Evolutionary conservation across 2,888 invertebrate genomes (phyloP), one percentile per base, ranked within the genome.

Genomic region (Serripes groenlandicus): DNA sequence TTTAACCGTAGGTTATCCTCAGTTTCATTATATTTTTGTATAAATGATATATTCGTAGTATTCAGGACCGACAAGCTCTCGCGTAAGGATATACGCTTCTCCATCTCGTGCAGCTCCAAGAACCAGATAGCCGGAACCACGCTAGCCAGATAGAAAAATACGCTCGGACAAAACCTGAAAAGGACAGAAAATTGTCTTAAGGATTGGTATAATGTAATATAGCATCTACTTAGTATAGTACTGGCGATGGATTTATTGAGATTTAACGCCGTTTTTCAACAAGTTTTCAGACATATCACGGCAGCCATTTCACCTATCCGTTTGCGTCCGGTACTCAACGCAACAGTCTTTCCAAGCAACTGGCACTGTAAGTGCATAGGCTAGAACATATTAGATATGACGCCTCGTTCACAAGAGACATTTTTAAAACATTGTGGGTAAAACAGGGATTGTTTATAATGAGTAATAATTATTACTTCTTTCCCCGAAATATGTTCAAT

Each of bases 121-220:
- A 98, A 96, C 98, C 98, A 98, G 93, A 99, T 98, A 1, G 98
- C 97, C 0, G 98, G 98, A 0, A 98, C 98, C 71, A 98, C 97
- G 91, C 97, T 97, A 9, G 96, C 96, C 78, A 99, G 95, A 94
- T 98, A 99, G 75, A 98, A 96, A 95, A 98, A 97, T 0, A 98
- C 98, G 0, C 98, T 98, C 0, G 98, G 98, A 88, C 98, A 98
- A 95, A 98, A 98, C 98, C 98, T 98, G 78, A 66, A 86, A 82
- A 54, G 21, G 7, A 5, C 2, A 49, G 49, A 1, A 49, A 49
- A 21, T 1, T 21, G 1, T 1, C 49, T 3, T 15, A 49, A 49
- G 21, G 21, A 15, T 49, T 49, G 21, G 15, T 49, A 7, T 42
- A 15, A 42, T 42, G 42, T 11, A 42, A 42, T 42, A 11, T 11